phyloP scores from a whole-genome alignment of 92 coral and sea anemone species.

The Porites cylindrica region DNA sequence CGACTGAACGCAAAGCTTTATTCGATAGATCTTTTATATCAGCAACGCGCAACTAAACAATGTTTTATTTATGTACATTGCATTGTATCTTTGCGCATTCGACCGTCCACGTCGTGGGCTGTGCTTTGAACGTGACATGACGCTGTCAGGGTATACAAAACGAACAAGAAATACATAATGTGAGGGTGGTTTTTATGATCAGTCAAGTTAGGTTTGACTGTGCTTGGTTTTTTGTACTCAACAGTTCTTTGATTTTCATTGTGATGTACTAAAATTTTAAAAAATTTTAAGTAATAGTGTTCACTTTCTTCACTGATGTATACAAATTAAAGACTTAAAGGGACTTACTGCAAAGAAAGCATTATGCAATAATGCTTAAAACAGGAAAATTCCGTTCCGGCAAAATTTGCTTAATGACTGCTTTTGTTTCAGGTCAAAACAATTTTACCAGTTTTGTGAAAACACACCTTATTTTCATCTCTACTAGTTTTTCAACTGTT shows the following conservation, averaged over 20 bases:
- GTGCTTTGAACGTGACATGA: background rate
- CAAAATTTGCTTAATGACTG: background rate
- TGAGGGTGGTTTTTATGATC: background rate
- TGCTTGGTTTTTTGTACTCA: background rate
- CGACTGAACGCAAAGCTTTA: background rate
- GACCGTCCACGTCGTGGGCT: conserved; percentile 5
- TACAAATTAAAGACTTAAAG: no score
- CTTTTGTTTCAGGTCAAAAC: background rate
- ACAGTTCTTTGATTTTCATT: no score
- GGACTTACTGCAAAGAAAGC: no score
- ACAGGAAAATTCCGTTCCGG: conserved; percentile 23
- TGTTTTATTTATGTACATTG: background rate
- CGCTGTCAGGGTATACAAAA: background rate
- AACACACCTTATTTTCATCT: background rate
- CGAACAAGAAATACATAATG: background rate
- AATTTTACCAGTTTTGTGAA: background rate
- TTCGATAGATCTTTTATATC: conserved; percentile 20
- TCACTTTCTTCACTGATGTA: background rate
- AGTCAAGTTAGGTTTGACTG: background rate
- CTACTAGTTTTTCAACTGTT: background rate
- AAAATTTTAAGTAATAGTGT: background rate
- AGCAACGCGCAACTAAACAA: conserved; percentile 12
- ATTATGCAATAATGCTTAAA: background rate
- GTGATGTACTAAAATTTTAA: background rate
- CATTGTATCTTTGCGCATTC: background rate